Percentiles rank a stretch among this genome's conserved stretches.
Evolutionary conservation across 1,140 invertebrate genomes (phyloP).

Genomic region (Micrasema longulum): DNA sequence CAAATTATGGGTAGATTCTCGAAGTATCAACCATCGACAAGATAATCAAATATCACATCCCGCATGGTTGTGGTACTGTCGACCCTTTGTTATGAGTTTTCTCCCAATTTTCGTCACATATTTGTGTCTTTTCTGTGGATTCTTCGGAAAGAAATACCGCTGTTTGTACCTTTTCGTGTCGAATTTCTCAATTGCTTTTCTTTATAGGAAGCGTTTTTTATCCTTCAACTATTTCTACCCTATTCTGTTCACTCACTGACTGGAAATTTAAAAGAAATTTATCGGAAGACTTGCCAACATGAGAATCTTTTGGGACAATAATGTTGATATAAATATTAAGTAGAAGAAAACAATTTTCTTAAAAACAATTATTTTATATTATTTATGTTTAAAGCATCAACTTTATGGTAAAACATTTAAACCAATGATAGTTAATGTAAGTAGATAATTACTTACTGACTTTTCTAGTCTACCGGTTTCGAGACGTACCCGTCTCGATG

Average conservation of each 20-base stretch:
- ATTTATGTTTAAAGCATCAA: too few species aligned
- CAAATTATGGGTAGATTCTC: too few species aligned
- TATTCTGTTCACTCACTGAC: constrained; percentile 47
- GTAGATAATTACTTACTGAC: too few species aligned
- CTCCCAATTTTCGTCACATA: constrained; percentile 52
- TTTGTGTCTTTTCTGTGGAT: constrained; percentile 41
- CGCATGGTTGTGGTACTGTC: constrained; percentile 36
- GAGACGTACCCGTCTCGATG: too few species aligned
- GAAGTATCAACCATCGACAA: constrained; percentile 1
- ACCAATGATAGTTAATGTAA: too few species aligned
- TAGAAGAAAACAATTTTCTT: too few species aligned
- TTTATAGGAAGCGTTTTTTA: constrained; percentile 47
- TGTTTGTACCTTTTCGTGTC: constrained; percentile 53
- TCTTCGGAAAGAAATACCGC: constrained; percentile 39
- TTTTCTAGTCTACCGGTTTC: too few species aligned
- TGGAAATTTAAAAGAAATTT: constrained; percentile 16
- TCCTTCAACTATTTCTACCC: constrained; percentile 6
- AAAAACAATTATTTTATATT: too few species aligned
- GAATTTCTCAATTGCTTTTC: constrained; percentile 54
- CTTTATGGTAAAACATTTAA: too few species aligned
- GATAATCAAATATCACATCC: constrained; percentile 45
- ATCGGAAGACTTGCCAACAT: constrained; percentile 4
- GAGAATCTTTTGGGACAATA: constrained; percentile 1
- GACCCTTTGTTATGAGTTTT: constrained; percentile 50
- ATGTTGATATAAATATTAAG: too few species aligned